These are phyloP conservation scores for Netelia inedita DNA, from an alignment of 2,888 invertebrate species.

Conservation along the genomic window DNA sequence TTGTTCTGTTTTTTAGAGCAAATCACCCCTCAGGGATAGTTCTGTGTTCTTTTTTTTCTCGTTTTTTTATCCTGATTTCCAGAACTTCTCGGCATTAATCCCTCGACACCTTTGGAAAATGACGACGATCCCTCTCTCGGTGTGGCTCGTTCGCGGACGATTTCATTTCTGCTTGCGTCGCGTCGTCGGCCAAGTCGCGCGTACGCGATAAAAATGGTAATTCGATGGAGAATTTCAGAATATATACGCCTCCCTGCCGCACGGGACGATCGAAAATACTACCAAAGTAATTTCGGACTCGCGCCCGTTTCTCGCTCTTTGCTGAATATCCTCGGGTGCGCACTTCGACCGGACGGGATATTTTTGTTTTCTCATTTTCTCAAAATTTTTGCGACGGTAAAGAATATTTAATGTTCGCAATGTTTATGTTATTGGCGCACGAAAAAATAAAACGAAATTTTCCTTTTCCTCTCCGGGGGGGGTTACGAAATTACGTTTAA, in stretches of 20 bases:
- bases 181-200: constrained; percentile 26
- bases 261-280: not conserved
- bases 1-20: not conserved
- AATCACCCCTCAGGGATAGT: constrained; percentile 9
- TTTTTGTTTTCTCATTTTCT: no score
- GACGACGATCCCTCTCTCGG: constrained; percentile 44
- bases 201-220: constrained; percentile 66
- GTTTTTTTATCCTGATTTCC: not conserved
- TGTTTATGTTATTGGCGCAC: no score
- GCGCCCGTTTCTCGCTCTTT: constrained; percentile 35
- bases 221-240: constrained; percentile 27
- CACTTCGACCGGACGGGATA: not conserved
- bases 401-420: no score
- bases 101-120: constrained; percentile 41
- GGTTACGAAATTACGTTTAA: not conserved
- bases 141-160: constrained; percentile 38
- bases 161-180: constrained; percentile 65
- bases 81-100: constrained; percentile 9
- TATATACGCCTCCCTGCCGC: not conserved
- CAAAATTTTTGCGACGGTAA: no score
- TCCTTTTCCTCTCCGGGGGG: not conserved
- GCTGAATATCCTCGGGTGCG: not conserved
- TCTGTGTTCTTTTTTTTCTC: not conserved
- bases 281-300: constrained; percentile 59
- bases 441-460: constrained; percentile 8